Evolutionary conservation across 2,888 invertebrate species (phyloP).

Genomic region (Disparrhopalites patrizii): DNA sequence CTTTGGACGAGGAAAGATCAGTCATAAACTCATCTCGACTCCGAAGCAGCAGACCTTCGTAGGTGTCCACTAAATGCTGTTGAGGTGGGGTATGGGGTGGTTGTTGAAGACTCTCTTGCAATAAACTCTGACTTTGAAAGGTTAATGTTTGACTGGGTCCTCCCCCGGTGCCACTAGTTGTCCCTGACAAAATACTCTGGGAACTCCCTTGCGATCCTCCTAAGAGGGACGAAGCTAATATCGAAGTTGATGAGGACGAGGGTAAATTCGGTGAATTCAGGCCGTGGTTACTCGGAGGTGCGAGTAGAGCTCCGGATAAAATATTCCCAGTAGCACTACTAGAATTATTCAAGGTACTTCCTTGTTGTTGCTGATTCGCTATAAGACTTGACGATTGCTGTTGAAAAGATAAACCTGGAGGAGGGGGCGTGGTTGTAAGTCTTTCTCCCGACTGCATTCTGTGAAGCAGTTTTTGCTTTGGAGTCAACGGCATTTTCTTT

Average conservation of each 20-base stretch:
- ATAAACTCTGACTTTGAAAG: too few relatives aligned
- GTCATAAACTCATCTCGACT: conserved; percentile 38
- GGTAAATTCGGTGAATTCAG: too few relatives aligned
- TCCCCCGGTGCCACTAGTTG: too few relatives aligned
- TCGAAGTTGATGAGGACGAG: too few relatives aligned
- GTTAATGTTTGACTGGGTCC: too few relatives aligned
- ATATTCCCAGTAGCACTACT: too few relatives aligned
- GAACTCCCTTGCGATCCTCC: too few relatives aligned
- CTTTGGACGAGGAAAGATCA: conserved; percentile 34
- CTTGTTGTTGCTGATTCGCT: conserved; percentile 15
- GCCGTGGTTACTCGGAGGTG: too few relatives aligned
- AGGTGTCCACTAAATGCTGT: conserved; percentile 31
- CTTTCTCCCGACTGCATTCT: conserved; percentile 32
- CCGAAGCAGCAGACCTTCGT: conserved; percentile 37
- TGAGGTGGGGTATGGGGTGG: conserved; percentile 8
- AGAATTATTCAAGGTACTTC: neutral
- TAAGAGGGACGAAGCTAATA: too few relatives aligned
- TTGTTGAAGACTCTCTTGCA: neutral
- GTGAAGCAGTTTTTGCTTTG: conserved; percentile 47
- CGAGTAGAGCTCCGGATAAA: too few relatives aligned
- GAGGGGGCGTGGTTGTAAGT: neutral
- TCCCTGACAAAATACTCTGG: too few relatives aligned
- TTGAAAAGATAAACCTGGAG: conserved; percentile 3
- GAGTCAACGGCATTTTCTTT: conserved; percentile 45
- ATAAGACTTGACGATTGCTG: too few relatives aligned